Percentiles rank a stretch among this genome's conserved stretches.
phyloP scores from a whole-genome alignment of 2,113 vertebrate species.

The Erpornis zantholeuca region DNA sequence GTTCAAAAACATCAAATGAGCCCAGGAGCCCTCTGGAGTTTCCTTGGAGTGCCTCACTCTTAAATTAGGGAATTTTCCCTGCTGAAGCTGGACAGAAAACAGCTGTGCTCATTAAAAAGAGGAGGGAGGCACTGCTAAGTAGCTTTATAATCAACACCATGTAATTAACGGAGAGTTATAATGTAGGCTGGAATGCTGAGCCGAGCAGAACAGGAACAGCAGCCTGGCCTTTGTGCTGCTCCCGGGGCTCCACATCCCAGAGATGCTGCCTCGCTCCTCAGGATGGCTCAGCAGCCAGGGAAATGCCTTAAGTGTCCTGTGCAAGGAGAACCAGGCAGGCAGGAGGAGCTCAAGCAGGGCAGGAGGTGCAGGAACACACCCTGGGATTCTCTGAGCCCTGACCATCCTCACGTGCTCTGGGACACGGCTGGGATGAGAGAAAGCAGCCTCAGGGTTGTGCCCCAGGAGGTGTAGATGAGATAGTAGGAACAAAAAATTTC shows the following conservation, averaged over 20 bases:
- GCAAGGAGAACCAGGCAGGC: neutral
- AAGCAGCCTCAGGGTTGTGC: neutral
- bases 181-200: neutral
- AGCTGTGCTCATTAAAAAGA: constrained; percentile 71
- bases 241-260: neutral
- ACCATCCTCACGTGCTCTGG: neutral
- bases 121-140: constrained; percentile 52
- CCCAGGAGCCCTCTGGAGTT: constrained; percentile 56
- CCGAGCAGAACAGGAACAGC: neutral
- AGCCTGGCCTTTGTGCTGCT: neutral
- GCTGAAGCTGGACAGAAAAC: constrained; percentile 68
- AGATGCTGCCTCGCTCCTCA: neutral
- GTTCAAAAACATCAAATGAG: constrained; percentile 13
- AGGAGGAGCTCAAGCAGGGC: neutral
- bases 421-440: neutral
- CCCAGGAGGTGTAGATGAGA: neutral
- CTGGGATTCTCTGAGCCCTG: neutral
- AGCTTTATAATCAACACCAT: constrained; percentile 61
- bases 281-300: neutral
- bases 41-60: constrained; percentile 52
- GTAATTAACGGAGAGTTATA: constrained; percentile 65
- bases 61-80: constrained; percentile 62
- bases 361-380: neutral
- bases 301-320: accelerated
- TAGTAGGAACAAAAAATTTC: neutral